phyloP scores from a whole-genome alignment of 2,888 invertebrate genomes.

The Uloborus plumipes region DNA sequence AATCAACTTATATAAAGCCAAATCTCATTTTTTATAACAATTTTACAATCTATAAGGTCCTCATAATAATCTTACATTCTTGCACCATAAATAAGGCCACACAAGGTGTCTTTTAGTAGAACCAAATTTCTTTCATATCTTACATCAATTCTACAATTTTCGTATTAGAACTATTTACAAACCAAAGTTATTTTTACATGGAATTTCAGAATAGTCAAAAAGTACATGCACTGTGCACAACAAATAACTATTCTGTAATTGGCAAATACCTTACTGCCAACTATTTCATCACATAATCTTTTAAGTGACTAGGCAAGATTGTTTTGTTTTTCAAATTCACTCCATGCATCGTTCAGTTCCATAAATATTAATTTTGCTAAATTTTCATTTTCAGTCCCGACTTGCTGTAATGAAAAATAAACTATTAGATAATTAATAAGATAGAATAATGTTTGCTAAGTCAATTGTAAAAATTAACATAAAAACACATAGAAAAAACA shows the following conservation, averaged over 20 bases:
- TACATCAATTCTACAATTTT: constrained; percentile 19
- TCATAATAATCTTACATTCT: constrained; percentile 14
- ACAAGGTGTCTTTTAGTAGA: constrained; percentile 51
- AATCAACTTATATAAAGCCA: neutral
- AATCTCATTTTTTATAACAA: neutral
- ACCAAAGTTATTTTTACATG: constrained; percentile 33
- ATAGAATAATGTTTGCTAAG: neutral
- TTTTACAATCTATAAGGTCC: neutral
- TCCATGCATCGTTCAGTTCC: constrained; percentile 99
- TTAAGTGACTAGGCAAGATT: constrained; percentile 59
- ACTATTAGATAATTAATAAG: neutral
- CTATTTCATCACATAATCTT: constrained; percentile 4
- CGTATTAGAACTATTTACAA: constrained; percentile 35
- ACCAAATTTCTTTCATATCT: constrained; percentile 27
- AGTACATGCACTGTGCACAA: constrained; percentile 32
- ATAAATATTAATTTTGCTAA: constrained; percentile 97
- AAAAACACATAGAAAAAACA: no score
- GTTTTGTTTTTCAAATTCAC: constrained; percentile 85
- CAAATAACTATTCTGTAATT: constrained; percentile 34
- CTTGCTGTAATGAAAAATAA: constrained; percentile 79
- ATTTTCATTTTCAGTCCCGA: constrained; percentile 91
- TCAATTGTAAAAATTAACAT: no score
- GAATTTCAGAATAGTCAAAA: constrained; percentile 39
- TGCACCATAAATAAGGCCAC: constrained; percentile 63
- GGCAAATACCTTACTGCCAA: constrained; percentile 8